Percentiles rank a stretch among this genome's conserved stretches.
These are phyloP conservation scores for Eucriotettix oculatus DNA, from an alignment of 2,888 invertebrate genomes.

Conservation along the genomic window DNA sequence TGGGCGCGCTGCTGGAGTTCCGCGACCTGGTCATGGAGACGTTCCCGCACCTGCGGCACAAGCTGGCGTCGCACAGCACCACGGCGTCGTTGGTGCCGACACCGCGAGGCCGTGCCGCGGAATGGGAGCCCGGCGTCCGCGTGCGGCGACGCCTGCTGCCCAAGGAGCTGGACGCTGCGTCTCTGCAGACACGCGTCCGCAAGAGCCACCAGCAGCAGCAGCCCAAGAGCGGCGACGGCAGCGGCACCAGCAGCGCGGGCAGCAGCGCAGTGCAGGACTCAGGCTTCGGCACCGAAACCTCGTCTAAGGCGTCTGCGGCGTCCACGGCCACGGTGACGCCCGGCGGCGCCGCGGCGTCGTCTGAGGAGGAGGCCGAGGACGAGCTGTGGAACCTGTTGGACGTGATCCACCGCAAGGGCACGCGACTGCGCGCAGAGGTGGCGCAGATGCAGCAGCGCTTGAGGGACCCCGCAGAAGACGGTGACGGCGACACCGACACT, in stretches of 20 bases:
- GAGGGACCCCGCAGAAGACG: slow-evolving; percentile 24
- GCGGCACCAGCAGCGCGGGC: slow-evolving; percentile 32
- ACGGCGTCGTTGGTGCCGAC: slow-evolving; percentile 22
- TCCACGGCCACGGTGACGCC: slow-evolving; percentile 29
- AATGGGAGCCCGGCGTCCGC: slow-evolving; percentile 70
- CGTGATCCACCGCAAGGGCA: slow-evolving; percentile 64
- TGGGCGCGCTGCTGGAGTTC: slow-evolving; percentile 77
- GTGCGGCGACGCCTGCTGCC: slow-evolving; percentile 43
- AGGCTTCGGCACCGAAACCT: slow-evolving; percentile 80
- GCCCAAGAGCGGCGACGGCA: slow-evolving; percentile 17
- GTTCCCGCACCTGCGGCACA: slow-evolving; percentile 77
- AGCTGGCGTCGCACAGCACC: slow-evolving; percentile 44
- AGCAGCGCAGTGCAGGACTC: slow-evolving; percentile 59
- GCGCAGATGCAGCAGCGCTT: slow-evolving; percentile 29
- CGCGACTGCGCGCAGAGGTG: slow-evolving; percentile 36
- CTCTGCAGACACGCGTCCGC: slow-evolving; percentile 18
- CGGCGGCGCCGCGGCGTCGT: slow-evolving; percentile 19
- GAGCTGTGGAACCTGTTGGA: slow-evolving; percentile 75
- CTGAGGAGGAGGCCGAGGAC: slow-evolving; percentile 45
- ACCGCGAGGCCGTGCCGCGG: slow-evolving; percentile 28
- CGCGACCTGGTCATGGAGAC: slow-evolving; percentile 89
- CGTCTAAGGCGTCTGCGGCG: slow-evolving; percentile 31
- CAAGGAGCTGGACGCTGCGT: slow-evolving; percentile 16
- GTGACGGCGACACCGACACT: neutral
- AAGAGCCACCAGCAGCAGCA: slow-evolving; percentile 7